Evolutionary conservation across 2,113 vertebrate genomes (phyloP).

Genomic region (Isichthys henryi): DNA sequence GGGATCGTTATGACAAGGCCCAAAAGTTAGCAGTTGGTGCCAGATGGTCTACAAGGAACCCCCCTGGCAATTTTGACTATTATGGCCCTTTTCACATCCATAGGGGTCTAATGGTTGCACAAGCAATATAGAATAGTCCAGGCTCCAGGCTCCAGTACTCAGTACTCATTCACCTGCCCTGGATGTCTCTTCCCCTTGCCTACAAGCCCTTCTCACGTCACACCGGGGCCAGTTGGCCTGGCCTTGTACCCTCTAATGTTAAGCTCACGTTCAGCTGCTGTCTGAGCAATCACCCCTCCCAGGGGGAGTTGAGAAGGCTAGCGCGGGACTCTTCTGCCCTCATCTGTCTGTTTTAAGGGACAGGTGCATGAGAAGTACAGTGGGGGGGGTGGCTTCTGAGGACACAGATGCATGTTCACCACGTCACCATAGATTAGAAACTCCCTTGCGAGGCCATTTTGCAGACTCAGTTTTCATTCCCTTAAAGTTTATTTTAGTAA

Average conservation of each 20-base stretch:
- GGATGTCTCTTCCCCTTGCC: conserved; percentile 41
- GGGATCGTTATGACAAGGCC: conserved; percentile 50
- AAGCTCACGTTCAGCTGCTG: conserved; percentile 48
- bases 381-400: background rate
- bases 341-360: background rate
- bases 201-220: background rate
- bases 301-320: conserved; percentile 28
- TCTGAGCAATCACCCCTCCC: conserved; percentile 23
- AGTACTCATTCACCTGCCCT: conserved; percentile 39
- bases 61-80: conserved; percentile 55
- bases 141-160: conserved; percentile 56
- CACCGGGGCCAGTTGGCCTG: conserved; percentile 19
- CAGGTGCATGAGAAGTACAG: background rate
- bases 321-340: background rate
- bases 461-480: background rate
- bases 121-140: conserved; percentile 38
- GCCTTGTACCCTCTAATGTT: conserved; percentile 37
- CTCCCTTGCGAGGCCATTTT: background rate
- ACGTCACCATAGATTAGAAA: background rate
- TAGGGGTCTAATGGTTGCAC: conserved; percentile 49
- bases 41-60: conserved; percentile 57
- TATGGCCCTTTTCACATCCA: conserved; percentile 55
- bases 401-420: background rate
- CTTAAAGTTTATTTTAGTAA: background rate
- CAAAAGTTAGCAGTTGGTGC: conserved; percentile 49